phyloP scores from a whole-genome alignment of 2,113 vertebrate genomes.

The Phaethon lepturus region DNA sequence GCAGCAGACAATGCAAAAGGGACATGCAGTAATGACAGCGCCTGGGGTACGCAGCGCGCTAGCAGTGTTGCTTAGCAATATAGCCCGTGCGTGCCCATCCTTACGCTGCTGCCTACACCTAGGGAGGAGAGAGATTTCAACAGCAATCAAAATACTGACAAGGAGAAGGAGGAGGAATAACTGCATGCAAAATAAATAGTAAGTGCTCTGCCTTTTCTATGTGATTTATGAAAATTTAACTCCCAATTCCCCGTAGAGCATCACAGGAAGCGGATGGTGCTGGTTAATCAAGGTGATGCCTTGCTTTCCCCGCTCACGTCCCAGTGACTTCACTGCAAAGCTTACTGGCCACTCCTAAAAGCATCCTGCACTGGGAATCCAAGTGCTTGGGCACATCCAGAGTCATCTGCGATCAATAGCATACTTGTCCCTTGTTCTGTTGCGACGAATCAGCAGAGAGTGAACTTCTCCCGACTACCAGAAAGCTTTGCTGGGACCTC shows the following conservation, averaged over 20 bases:
- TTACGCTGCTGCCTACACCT: neutral
- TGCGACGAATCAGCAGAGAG: neutral
- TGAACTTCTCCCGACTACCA: neutral
- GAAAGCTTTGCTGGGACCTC: neutral
- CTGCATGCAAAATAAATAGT: neutral
- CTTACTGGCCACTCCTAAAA: neutral
- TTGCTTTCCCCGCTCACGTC: neutral
- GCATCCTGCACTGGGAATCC: neutral
- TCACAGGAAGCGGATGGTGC: neutral
- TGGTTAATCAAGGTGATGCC: neutral
- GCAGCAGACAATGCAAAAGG: neutral
- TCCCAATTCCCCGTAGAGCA: rapidly evolving
- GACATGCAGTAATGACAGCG: neutral
- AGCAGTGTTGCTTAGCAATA: neutral
- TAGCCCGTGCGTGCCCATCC: neutral
- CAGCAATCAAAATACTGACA: neutral
- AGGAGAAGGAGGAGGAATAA: neutral
- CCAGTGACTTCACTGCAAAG: neutral
- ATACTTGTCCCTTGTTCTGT: neutral
- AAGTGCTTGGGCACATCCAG: neutral
- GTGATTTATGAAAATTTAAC: neutral
- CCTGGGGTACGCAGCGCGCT: neutral
- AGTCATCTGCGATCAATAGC: neutral
- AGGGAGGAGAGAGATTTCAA: neutral
- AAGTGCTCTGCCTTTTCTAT: neutral